Conservation (phyloP, 2,113 vertebrate genomes). For the Bettongia penicillata region DNA sequence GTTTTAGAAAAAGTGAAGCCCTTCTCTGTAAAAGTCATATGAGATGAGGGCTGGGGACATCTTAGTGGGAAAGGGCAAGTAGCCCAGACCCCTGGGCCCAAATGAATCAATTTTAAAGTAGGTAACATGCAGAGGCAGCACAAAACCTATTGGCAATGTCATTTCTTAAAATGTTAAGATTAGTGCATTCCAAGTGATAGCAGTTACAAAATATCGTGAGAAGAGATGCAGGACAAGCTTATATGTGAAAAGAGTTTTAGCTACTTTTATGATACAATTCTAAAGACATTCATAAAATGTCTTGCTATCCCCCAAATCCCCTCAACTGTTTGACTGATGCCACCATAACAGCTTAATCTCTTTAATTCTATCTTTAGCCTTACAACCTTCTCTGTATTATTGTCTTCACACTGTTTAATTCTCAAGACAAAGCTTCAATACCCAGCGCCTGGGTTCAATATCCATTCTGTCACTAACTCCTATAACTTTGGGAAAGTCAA, state of each 20-base stretch:
- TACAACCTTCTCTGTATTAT: too few relatives aligned
- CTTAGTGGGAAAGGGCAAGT: neutral
- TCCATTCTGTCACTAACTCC: too few relatives aligned
- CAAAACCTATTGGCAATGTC: neutral
- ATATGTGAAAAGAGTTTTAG: neutral
- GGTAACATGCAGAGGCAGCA: neutral
- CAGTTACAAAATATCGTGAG: neutral
- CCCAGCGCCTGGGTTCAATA: too few relatives aligned
- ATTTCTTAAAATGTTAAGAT: neutral
- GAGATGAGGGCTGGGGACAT: neutral
- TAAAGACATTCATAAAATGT: neutral
- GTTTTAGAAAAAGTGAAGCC: neutral
- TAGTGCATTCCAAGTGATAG: neutral
- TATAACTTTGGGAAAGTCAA: too few relatives aligned
- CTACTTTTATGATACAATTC: neutral
- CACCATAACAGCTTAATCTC: neutral
- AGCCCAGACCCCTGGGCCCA: neutral
- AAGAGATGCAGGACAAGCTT: neutral
- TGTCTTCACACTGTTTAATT: too few relatives aligned
- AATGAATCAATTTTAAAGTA: neutral
- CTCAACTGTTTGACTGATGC: neutral
- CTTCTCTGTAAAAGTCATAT: neutral
- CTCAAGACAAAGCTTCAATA: too few relatives aligned
- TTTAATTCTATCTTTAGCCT: neutral
- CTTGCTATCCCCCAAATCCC: neutral